A percentile compares a stretch with the other conserved stretches of the same genome.
Evolutionary conservation across 2,888 invertebrate genomes (phyloP).

Genomic region (Homarus gammarus): DNA sequence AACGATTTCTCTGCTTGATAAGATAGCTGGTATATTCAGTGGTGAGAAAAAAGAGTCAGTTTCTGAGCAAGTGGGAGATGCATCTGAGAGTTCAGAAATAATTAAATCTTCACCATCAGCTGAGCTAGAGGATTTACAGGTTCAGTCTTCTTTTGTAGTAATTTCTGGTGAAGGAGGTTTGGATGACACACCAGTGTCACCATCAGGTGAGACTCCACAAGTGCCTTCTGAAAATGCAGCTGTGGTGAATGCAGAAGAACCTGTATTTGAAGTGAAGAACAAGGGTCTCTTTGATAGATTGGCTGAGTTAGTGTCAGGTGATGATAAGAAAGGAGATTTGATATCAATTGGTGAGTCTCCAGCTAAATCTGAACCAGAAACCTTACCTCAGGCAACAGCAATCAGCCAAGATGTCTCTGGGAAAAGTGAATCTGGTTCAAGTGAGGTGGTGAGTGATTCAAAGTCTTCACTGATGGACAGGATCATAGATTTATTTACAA

Average conservation of each 20-base stretch:
- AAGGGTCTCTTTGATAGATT: constrained; percentile 37
- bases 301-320: constrained; percentile 19
- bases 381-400: background rate
- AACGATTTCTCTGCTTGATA: too few species aligned
- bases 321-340: constrained; percentile 3
- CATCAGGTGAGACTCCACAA: constrained; percentile 3
- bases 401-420: background rate
- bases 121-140: constrained; percentile 15
- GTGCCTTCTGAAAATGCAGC: background rate
- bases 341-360: background rate
- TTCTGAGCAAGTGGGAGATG: background rate
- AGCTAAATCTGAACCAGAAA: background rate
- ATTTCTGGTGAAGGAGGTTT: background rate
- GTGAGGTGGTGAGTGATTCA: background rate
- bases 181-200: background rate
- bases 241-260: background rate
- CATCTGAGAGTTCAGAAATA: background rate
- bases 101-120: background rate
- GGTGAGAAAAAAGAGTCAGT: constrained; percentile 8
- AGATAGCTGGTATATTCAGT: too few species aligned
- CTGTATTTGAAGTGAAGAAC: constrained; percentile 38
- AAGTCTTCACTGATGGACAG: constrained; percentile 37
- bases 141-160: constrained; percentile 27
- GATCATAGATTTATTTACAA: constrained; percentile 39
- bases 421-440: background rate